Evolutionary conservation across 1,140 invertebrate species (phyloP).

Genomic region (Chironomus tepperi): DNA sequence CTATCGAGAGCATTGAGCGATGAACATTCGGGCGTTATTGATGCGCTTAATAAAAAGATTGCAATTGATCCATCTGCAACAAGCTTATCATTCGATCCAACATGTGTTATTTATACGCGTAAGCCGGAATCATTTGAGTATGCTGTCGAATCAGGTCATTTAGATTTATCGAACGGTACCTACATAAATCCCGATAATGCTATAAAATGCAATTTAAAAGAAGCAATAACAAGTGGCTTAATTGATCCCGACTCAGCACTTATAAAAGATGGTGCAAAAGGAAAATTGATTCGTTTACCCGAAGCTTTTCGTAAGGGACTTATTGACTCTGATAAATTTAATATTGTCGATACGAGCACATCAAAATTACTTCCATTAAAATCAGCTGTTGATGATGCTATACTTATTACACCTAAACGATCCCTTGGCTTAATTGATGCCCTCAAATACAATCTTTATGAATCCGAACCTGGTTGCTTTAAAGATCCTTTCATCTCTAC

Average conservation of each 20-base stretch:
- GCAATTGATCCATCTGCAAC: slow-evolving; percentile 50
- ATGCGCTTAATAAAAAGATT: slow-evolving; percentile 48
- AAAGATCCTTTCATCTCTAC: slow-evolving; percentile 59
- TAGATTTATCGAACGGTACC: slow-evolving; percentile 59
- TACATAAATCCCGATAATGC: slow-evolving; percentile 30
- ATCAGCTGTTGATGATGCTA: slow-evolving; percentile 63
- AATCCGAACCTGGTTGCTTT: slow-evolving; percentile 66
- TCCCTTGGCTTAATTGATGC: slow-evolving; percentile 73
- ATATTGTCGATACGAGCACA: slow-evolving; percentile 69
- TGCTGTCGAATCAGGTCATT: slow-evolving; percentile 60
- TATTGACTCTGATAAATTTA: slow-evolving; percentile 78
- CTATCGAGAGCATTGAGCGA: slow-evolving; percentile 61
- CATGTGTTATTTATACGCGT: slow-evolving; percentile 56
- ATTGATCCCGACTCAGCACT: slow-evolving; percentile 81
- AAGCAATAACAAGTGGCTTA: slow-evolving; percentile 70
- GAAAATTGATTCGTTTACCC: slow-evolving; percentile 69
- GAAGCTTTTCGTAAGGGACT: slow-evolving; percentile 79
- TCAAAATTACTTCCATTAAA: slow-evolving; percentile 67
- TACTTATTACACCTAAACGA: slow-evolving; percentile 65
- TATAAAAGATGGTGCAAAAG: slow-evolving; percentile 77
- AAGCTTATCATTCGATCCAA: slow-evolving; percentile 65
- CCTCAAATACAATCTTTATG: slow-evolving; percentile 73
- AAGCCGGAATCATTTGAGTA: slow-evolving; percentile 67
- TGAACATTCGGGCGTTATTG: slow-evolving; percentile 49
- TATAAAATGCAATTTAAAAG: slow-evolving; percentile 67